phyloP scores from a whole-genome alignment of 1,140 invertebrate species.

The Leptoteleia sp. region DNA sequence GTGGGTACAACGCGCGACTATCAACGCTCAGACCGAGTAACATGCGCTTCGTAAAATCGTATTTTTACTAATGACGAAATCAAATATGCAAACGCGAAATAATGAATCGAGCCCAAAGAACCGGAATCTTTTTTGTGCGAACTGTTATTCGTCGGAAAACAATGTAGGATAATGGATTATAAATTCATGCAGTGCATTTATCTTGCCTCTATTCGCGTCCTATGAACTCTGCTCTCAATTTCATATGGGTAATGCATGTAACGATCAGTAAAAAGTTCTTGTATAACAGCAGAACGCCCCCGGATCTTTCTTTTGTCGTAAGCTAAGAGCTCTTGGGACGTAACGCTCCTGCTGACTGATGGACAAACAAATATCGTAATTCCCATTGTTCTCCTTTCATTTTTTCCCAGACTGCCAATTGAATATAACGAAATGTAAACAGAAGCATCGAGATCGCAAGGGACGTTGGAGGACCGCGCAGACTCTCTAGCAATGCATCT shows the following conservation, averaged over 20 bases:
- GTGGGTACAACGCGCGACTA: slow-evolving; percentile 9
- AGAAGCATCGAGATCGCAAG: slow-evolving; percentile 73
- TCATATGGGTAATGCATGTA: slow-evolving; percentile 62
- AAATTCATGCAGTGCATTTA: slow-evolving; percentile 48
- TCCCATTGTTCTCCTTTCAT: slow-evolving; percentile 78
- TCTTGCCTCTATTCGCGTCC: slow-evolving; percentile 49
- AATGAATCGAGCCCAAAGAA: slow-evolving; percentile 24
- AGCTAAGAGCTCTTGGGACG: slow-evolving; percentile 71
- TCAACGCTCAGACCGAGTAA: no score
- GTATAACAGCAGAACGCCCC: slow-evolving; percentile 57
- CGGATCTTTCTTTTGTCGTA: slow-evolving; percentile 67
- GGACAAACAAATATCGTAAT: slow-evolving; percentile 80
- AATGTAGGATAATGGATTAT: slow-evolving; percentile 52
- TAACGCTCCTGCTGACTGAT: slow-evolving; percentile 70
- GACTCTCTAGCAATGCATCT: slow-evolving; percentile 34
- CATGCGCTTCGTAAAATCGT: slow-evolving; percentile 8
- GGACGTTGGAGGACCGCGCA: slow-evolving; percentile 62
- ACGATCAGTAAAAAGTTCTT: slow-evolving; percentile 66
- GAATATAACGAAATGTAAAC: slow-evolving; percentile 81
- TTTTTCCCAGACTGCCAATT: slow-evolving; percentile 76
- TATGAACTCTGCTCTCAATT: slow-evolving; percentile 57
- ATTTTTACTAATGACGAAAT: slow-evolving; percentile 29
- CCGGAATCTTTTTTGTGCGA: slow-evolving; percentile 6
- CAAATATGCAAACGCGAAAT: slow-evolving; percentile 18
- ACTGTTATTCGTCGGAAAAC: slow-evolving; percentile 29